phyloP scores from a whole-genome alignment of 2,888 invertebrate genomes.

The Eudasyphora cyanicolor region DNA sequence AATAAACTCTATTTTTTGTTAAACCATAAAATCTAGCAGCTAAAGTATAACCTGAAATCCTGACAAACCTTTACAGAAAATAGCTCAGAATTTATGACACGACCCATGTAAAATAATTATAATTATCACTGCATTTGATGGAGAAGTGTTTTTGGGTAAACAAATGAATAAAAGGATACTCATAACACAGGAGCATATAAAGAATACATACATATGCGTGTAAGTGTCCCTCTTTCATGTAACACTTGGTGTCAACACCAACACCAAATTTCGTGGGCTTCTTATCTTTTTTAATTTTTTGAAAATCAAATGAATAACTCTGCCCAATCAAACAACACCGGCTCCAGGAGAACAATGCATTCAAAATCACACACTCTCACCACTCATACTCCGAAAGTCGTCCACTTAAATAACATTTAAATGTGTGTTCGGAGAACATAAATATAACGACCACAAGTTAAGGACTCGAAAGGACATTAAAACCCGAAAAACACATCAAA shows the following conservation, averaged over 20 bases:
- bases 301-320: conserved; percentile 19
- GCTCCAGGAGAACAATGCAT: background rate
- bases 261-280: conserved; percentile 25
- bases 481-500: background rate
- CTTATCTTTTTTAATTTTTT: conserved; percentile 27
- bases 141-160: background rate
- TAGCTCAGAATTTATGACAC: background rate
- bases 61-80: too few species aligned
- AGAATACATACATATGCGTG: conserved; percentile 32
- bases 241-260: conserved; percentile 62
- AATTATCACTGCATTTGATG: background rate
- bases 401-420: conserved; percentile 60
- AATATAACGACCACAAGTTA: conserved; percentile 40
- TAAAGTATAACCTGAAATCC: too few species aligned
- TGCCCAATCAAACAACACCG: too few species aligned
- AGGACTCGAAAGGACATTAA: conserved; percentile 33
- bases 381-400: background rate
- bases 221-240: conserved; percentile 41
- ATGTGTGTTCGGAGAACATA: conserved; percentile 37
- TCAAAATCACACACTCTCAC: background rate
- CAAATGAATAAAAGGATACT: background rate
- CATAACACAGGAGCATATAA: background rate
- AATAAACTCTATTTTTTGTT: too few species aligned
- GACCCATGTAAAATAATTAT: background rate
- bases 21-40: too few species aligned